These are phyloP conservation scores for Cirrhinus mrigala DNA, from an alignment of 2,797 vertebrate species.

Conservation along the genomic window DNA sequence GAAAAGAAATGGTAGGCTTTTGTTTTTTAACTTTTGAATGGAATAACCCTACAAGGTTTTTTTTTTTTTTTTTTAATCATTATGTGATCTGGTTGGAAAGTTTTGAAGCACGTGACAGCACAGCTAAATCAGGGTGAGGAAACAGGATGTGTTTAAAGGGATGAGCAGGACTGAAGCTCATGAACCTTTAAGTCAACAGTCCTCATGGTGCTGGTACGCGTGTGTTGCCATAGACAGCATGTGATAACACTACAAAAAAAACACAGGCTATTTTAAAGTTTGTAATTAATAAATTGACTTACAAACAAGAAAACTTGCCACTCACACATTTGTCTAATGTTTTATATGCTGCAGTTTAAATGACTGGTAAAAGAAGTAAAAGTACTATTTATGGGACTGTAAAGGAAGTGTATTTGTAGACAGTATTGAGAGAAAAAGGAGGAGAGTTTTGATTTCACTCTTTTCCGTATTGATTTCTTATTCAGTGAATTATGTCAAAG, in stretches of 20 bases:
- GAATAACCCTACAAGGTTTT: background rate
- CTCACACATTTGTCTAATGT: too few relatives aligned
- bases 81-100: background rate
- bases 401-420: too few relatives aligned
- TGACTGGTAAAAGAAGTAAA: too few relatives aligned
- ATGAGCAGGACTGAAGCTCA: constrained; percentile 1
- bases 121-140: background rate
- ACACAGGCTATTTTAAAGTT: background rate
- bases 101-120: background rate
- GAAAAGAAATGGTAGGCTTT: background rate
- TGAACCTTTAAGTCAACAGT: background rate
- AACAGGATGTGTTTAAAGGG: constrained; percentile 6
- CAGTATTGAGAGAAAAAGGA: too few relatives aligned
- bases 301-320: background rate
- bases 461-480: constrained; percentile 9
- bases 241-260: background rate
- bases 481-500: constrained; percentile 4
- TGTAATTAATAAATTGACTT: background rate
- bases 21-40: background rate
- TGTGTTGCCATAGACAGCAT: background rate
- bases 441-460: background rate
- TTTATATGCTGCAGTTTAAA: too few relatives aligned
- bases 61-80: background rate
- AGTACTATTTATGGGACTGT: too few relatives aligned
- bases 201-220: background rate